These are phyloP conservation scores for Blomia tropicalis DNA, from an alignment of 2,888 invertebrate species.

Conservation along the genomic window DNA sequence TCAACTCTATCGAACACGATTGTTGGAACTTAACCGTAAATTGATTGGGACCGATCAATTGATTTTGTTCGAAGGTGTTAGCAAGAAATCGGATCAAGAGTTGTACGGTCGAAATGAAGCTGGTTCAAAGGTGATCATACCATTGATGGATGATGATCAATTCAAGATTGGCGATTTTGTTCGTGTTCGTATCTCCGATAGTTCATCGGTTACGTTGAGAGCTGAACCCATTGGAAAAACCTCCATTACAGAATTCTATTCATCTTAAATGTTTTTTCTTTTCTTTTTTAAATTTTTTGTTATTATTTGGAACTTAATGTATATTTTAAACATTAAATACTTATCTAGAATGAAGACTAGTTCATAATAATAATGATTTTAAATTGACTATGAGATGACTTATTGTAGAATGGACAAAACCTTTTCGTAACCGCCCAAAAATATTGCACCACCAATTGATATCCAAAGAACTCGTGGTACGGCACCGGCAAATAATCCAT, in stretches of 20 bases:
- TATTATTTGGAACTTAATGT: no score
- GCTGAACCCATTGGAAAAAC: constrained; percentile 52
- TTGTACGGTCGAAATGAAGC: constrained; percentile 66
- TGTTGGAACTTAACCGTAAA: constrained; percentile 48
- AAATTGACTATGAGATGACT: no score
- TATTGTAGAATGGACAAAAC: neutral
- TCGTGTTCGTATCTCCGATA: constrained; percentile 51
- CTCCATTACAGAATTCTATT: constrained; percentile 31
- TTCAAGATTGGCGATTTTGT: constrained; percentile 60
- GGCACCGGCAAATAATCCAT: constrained; percentile 60
- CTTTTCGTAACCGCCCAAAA: constrained; percentile 79
- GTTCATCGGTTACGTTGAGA: constrained; percentile 55
- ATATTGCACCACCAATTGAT: constrained; percentile 79
- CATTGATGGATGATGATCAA: constrained; percentile 51
- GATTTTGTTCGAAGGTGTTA: constrained; percentile 65
- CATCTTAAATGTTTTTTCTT: no score
- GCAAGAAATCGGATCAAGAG: constrained; percentile 44
- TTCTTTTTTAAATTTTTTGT: no score
- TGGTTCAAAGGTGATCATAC: constrained; percentile 34
- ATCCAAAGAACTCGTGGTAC: constrained; percentile 69
- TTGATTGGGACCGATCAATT: constrained; percentile 61
- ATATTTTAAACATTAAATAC: no score
- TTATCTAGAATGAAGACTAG: no score
- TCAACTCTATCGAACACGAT: constrained; percentile 48
- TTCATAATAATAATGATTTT: no score